Evolutionary conservation across 2,113 vertebrate species (phyloP), one percentile per base, ranked within the genome.

Genomic region (Stomatorhinus ivindoensis): DNA sequence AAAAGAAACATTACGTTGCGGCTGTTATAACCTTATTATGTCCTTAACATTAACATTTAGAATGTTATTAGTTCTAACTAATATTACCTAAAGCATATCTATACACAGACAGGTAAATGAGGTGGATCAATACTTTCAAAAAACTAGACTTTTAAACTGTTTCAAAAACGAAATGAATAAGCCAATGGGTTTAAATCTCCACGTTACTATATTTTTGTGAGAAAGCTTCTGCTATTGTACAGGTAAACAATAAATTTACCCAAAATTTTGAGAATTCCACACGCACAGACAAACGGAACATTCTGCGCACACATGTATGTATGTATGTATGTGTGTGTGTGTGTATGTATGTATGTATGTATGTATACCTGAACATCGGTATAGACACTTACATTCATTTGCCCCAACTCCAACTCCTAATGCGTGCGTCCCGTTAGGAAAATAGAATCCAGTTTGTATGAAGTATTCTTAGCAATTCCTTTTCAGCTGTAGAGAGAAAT

Each of bases 361-460:
- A 69, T 27, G n/a, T 80, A 80, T 42, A 80, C 31, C 13, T 80
- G 73, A 87, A 27, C 55, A 10, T 19, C 19, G 65, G 9, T 35
- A 50, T 8, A 53, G 69, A 88, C 91, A 96, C 96, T 96, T 93
- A 96, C 96, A 95, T 93, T 94, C 94, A 95, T 95, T 91, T 92
- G 95, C 89, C 93, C 92, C 91, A 91, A 91, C 86, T 91, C 89
- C 89, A 31, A 39, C 39, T 91, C 86, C 31, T 83, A 48, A 65
- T 83, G 35, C 76, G 10, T 89, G 76, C 87, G 39, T 85, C 65
- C 73, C 42, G 89, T 88, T 83, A 90, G 76, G 21, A 44, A 58
- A 58, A 55, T 46, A 88, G 85, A 90, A 86, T 87, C 90, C 89
- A 89, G 85, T 58, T 90, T 86, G 24, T 46, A 88, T 88, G 42